phyloP scores from a whole-genome alignment of 2,113 vertebrate genomes.

The Arenaria interpres region DNA sequence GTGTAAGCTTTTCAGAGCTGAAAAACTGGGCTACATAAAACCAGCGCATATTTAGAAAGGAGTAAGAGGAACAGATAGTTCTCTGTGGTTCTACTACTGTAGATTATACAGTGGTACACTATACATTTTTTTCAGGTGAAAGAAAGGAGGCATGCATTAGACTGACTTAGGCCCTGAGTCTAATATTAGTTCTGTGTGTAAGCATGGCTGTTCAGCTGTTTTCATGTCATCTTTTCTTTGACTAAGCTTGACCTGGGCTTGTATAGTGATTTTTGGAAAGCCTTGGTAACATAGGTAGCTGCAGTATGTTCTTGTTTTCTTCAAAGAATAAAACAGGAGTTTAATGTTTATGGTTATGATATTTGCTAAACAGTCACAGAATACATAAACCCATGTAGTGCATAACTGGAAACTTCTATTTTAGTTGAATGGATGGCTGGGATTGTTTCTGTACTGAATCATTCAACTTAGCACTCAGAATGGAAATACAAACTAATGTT shows the following conservation, averaged over 20 bases:
- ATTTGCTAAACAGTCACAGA: background rate
- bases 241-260: background rate
- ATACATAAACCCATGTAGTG: background rate
- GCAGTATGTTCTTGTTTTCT: background rate
- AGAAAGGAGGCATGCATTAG: background rate
- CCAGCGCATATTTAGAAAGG: background rate
- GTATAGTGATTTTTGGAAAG: background rate
- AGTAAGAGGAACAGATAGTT: background rate
- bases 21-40: background rate
- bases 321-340: background rate
- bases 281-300: background rate
- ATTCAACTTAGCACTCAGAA: background rate
- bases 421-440: background rate
- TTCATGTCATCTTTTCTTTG: background rate
- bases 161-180: background rate
- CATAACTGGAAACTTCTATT: background rate
- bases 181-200: background rate
- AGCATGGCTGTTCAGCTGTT: background rate
- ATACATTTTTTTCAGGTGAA: background rate
- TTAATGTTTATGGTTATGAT: background rate
- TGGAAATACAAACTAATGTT: background rate
- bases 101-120: background rate
- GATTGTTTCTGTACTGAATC: background rate
- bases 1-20: background rate
- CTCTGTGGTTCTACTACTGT: background rate